Conservation (phyloP, 2,888 invertebrate genomes). For the Xestoiulus laeticollis region DNA sequence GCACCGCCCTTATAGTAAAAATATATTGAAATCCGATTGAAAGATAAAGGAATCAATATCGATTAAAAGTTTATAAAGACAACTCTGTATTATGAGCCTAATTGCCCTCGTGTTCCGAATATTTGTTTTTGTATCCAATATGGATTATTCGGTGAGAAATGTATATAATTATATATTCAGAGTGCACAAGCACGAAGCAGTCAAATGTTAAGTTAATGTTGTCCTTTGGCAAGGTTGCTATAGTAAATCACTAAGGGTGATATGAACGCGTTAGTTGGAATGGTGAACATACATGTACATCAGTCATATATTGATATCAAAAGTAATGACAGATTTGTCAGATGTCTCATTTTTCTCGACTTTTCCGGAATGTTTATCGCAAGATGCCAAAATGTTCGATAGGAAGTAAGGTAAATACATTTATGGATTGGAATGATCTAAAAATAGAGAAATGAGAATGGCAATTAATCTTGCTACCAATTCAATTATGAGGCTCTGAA, state of each 20-base stretch:
- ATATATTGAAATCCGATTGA: neutral
- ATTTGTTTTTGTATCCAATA: neutral
- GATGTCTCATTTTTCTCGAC: neutral
- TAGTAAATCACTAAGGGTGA: neutral
- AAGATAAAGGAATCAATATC: neutral
- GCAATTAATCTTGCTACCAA: too few species aligned
- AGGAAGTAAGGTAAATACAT: neutral
- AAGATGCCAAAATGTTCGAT: neutral
- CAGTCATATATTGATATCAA: neutral
- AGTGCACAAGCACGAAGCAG: neutral
- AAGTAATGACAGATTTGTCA: neutral
- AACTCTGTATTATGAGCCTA: neutral
- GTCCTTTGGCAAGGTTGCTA: neutral
- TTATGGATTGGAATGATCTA: too few species aligned
- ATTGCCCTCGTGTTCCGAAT: neutral
- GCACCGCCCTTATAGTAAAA: neutral
- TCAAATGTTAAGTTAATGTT: neutral
- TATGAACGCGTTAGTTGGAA: neutral
- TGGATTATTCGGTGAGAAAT: neutral
- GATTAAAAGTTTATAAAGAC: neutral
- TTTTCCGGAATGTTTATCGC: neutral
- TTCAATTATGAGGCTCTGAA: too few species aligned
- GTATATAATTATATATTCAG: neutral
- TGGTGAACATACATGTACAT: neutral
- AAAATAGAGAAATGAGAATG: too few species aligned